A percentile compares a stretch with the other conserved stretches of the same genome.
These are phyloP conservation scores for Hipposideros larvatus DNA, from an alignment of 2,797 vertebrate genomes.

Conservation along the genomic window DNA sequence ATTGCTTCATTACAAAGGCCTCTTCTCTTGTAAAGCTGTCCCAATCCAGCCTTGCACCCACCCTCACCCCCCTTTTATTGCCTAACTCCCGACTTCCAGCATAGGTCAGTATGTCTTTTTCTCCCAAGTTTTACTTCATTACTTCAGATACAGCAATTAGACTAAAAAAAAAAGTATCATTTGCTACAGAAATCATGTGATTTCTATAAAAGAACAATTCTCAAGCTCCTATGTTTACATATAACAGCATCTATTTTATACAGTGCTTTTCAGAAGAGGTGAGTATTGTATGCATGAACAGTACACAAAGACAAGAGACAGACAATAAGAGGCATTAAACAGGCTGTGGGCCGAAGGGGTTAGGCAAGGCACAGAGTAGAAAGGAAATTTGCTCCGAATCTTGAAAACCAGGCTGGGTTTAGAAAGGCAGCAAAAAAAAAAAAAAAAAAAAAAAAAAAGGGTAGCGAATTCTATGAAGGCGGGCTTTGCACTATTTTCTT, in stretches of 20 bases:
- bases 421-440: not conserved
- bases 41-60: not conserved
- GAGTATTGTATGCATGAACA: not conserved
- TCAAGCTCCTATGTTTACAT: not conserved
- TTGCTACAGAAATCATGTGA: not conserved
- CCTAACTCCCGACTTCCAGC: not conserved
- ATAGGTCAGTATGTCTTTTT: not conserved
- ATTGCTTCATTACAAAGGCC: not conserved
- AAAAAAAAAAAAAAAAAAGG: not conserved
- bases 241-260: not conserved
- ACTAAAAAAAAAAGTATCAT: not conserved
- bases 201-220: constrained; percentile 35
- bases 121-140: not conserved
- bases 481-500: not conserved
- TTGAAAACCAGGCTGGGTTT: not conserved
- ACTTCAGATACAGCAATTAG: not conserved
- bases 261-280: not conserved
- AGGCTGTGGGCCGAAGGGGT: not conserved
- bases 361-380: not conserved
- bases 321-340: not conserved
- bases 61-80: not conserved
- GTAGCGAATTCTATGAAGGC: not conserved
- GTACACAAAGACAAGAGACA: not conserved
- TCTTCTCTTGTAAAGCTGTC: not conserved
- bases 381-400: constrained; percentile 11